These are phyloP conservation scores for Ianthella basta DNA, from an alignment of 37 sponge, comb jelly and placozoan species.

Conservation along the genomic window DNA sequence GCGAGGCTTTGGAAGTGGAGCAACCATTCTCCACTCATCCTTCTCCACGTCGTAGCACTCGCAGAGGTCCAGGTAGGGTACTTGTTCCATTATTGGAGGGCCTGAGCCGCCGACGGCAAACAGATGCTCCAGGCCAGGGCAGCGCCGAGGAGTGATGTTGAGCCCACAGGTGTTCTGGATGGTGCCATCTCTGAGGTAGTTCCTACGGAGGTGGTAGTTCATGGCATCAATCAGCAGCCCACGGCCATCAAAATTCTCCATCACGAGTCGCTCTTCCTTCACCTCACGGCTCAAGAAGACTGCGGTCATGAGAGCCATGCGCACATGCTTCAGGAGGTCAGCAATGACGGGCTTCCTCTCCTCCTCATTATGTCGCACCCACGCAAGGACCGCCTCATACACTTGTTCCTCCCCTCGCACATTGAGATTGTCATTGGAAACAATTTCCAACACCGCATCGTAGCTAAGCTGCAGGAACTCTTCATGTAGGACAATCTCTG, in stretches of 20 bases:
- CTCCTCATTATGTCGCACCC: slow-evolving; percentile 61
- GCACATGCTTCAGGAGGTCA: slow-evolving; percentile 55
- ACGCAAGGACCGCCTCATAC: slow-evolving; percentile 75
- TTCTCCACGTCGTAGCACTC: slow-evolving; percentile 62
- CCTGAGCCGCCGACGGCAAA: slow-evolving; percentile 72
- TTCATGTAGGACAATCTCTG: slow-evolving; percentile 74
- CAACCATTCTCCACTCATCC: slow-evolving; percentile 38
- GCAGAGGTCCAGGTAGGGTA: slow-evolving; percentile 68
- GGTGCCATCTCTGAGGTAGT: slow-evolving; percentile 57
- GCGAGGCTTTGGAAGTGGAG: slow-evolving; percentile 21
- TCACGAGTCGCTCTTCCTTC: slow-evolving; percentile 59
- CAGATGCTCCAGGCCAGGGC: slow-evolving; percentile 68
- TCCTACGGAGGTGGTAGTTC: slow-evolving; percentile 75
- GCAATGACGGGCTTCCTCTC: slow-evolving; percentile 39
- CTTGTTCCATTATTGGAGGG: slow-evolving; percentile 55
- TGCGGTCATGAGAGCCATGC: slow-evolving; percentile 82
- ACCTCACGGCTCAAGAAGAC: slow-evolving; percentile 79
- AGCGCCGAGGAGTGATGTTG: slow-evolving; percentile 54
- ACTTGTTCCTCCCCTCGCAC: slow-evolving; percentile 79
- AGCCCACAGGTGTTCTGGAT: background rate
- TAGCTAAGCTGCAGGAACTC: slow-evolving; percentile 61
- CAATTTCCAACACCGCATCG: slow-evolving; percentile 44
- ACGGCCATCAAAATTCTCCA: slow-evolving; percentile 68
- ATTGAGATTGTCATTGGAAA: slow-evolving; percentile 72
- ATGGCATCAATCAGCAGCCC: slow-evolving; percentile 81